A percentile compares a stretch with the other conserved stretches of the same genome.
Conservation (phyloP, 2,888 invertebrate genomes). For the Noctua fimbriata region DNA sequence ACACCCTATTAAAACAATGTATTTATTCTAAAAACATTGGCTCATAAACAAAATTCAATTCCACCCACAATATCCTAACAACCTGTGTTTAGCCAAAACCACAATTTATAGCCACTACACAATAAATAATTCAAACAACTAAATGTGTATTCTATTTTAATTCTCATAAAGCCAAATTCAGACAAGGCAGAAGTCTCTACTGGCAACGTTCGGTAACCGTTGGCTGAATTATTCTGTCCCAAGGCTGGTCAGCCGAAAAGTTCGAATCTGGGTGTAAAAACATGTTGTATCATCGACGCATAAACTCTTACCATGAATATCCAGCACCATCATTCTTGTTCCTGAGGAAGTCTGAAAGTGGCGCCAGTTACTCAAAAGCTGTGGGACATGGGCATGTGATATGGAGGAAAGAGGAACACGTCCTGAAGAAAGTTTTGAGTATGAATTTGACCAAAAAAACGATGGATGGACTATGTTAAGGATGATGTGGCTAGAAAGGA, state of each 20-base stretch:
- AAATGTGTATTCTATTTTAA: constrained; percentile 36
- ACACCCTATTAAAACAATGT: background rate
- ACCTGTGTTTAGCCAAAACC: constrained; percentile 33
- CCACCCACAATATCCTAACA: constrained; percentile 35
- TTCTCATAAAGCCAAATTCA: constrained; percentile 1
- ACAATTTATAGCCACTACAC: constrained; percentile 38
- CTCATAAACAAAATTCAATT: constrained; percentile 17
- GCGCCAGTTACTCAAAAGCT: too few relatives aligned
- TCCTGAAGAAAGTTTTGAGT: too few relatives aligned
- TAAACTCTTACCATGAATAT: background rate
- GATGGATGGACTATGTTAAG: too few relatives aligned
- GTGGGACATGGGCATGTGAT: too few relatives aligned
- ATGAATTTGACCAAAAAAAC: too few relatives aligned
- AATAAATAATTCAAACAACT: constrained; percentile 37
- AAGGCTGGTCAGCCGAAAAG: background rate
- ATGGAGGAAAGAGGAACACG: too few relatives aligned
- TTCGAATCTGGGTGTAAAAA: background rate
- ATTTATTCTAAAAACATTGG: constrained; percentile 7
- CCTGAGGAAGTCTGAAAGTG: too few relatives aligned
- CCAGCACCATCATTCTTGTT: background rate
- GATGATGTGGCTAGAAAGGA: too few relatives aligned
- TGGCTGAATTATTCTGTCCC: background rate
- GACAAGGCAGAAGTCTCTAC: background rate
- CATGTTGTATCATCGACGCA: background rate
- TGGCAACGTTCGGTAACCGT: background rate